Evolutionary conservation across 2,797 vertebrate species (phyloP).

Genomic region (Enteromius paludinosus): DNA sequence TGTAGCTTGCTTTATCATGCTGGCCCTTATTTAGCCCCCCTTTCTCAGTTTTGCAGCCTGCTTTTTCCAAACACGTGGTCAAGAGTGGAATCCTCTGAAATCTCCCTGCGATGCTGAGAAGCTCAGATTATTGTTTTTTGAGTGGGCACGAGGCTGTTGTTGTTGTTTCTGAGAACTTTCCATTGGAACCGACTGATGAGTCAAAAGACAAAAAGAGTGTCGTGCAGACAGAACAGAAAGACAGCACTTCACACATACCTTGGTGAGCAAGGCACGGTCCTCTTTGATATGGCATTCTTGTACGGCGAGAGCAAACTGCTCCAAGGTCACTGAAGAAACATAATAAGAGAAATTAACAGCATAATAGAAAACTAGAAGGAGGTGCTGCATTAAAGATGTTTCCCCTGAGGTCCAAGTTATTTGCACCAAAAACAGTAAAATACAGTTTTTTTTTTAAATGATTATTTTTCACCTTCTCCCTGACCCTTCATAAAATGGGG

Average conservation of each 20-base stretch:
- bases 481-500: not conserved
- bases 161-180: slow-evolving; percentile 70
- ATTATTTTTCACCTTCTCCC: not conserved
- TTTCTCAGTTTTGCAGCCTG: slow-evolving; percentile 11
- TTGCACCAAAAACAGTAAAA: not conserved
- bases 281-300: slow-evolving; percentile 61
- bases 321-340: slow-evolving; percentile 65
- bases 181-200: slow-evolving; percentile 70
- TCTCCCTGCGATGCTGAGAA: slow-evolving; percentile 5
- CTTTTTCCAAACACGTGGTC: slow-evolving; percentile 26
- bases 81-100: slow-evolving; percentile 36
- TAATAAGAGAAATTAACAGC: not conserved
- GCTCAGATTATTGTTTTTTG: slow-evolving; percentile 32
- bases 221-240: slow-evolving; percentile 65
- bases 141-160: slow-evolving; percentile 48
- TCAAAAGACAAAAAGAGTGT: slow-evolving; percentile 68
- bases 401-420: not conserved
- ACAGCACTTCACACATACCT: slow-evolving; percentile 75
- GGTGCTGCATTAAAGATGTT: not conserved
- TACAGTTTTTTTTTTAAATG: not conserved
- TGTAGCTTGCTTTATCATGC: not conserved
- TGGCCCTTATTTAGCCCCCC: not conserved
- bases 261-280: slow-evolving; percentile 69
- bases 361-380: not conserved
- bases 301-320: slow-evolving; percentile 69